phyloP scores from a whole-genome alignment of 2,113 vertebrate genomes.

The Mustelus asterias region DNA sequence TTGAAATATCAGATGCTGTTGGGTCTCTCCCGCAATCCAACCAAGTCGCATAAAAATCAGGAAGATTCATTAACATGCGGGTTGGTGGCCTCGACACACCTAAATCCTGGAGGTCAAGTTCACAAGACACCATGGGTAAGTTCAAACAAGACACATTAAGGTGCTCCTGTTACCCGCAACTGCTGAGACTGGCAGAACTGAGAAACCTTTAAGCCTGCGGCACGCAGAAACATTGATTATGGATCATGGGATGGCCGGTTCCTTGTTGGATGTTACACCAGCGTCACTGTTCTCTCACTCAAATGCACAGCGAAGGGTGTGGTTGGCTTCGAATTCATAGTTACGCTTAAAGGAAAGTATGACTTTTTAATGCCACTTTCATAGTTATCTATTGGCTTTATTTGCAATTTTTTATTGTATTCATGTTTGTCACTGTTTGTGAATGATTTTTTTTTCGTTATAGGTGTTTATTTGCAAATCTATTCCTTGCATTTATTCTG shows the following conservation, averaged over 20 bases:
- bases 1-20: not conserved
- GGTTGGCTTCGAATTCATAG: not conserved
- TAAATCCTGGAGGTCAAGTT: not conserved
- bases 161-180: not conserved
- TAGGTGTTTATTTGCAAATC: not conserved
- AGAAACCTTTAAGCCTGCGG: not conserved
- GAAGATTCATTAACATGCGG: not conserved
- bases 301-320: not conserved
- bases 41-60: not conserved
- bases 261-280: not conserved
- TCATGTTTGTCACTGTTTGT: not conserved
- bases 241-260: not conserved
- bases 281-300: not conserved
- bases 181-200: not conserved
- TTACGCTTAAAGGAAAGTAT: not conserved
- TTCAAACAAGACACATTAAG: not conserved
- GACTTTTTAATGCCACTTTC: not conserved
- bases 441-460: not conserved
- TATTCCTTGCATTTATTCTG: not conserved
- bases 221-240: not conserved
- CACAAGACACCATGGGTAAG: not conserved
- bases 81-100: not conserved
- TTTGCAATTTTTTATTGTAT: not conserved
- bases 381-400: not conserved
- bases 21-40: not conserved